phyloP scores from a whole-genome alignment of 2,888 invertebrate species.

The Rhopalosiphum nymphaeae region DNA sequence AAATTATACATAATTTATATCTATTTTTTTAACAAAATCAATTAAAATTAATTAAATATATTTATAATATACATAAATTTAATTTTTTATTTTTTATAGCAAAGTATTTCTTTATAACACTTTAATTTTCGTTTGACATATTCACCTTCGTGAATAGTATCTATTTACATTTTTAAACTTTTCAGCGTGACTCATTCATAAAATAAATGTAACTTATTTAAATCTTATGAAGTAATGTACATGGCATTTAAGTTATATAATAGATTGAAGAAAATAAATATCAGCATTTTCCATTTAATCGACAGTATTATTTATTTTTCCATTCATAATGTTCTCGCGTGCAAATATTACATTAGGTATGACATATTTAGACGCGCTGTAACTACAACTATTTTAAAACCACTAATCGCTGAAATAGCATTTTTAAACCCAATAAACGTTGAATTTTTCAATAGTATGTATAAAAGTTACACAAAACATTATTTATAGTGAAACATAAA shows the following conservation, averaged over 20 bases:
- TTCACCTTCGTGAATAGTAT: background rate
- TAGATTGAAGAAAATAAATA: constrained; percentile 3
- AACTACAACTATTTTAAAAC: background rate
- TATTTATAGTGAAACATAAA: background rate
- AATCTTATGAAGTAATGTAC: background rate
- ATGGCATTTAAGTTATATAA: background rate
- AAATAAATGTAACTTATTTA: background rate
- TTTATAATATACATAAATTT: background rate
- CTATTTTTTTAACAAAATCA: background rate
- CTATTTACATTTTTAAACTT: background rate
- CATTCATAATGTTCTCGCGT: constrained; percentile 15
- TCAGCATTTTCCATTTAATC: background rate
- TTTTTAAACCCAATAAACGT: background rate
- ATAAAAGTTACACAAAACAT: background rate
- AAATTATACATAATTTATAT: background rate
- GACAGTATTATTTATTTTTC: background rate
- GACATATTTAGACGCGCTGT: background rate
- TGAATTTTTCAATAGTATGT: background rate
- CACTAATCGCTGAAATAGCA: background rate
- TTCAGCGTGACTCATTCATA: background rate
- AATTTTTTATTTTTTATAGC: background rate
- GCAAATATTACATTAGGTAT: constrained; percentile 23
- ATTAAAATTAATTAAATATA: background rate
- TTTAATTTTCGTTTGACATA: background rate
- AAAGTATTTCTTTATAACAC: background rate